Conservation (phyloP, 2,888 invertebrate genomes). For the Ormyrus thymus region DNA sequence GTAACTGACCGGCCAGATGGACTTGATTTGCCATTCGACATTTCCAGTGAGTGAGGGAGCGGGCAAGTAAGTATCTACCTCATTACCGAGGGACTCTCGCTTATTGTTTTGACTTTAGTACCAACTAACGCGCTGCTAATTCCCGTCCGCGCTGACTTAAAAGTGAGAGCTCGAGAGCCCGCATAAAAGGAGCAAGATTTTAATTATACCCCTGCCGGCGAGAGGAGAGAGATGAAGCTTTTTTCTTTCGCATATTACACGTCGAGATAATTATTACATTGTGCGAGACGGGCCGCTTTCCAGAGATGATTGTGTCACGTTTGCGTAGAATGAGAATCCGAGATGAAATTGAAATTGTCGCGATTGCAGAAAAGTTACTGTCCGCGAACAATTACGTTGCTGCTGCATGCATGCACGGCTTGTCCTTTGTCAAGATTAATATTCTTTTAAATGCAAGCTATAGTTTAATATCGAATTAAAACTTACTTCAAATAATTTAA, state of each 20-base stretch:
- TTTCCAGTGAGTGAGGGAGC: conserved; percentile 22
- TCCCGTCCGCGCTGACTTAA: neutral
- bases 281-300: conserved; percentile 7
- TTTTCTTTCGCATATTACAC: no score
- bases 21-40: conserved; percentile 54
- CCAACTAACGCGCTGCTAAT: conserved; percentile 45
- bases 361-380: conserved; percentile 36
- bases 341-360: conserved; percentile 45
- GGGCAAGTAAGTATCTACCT: conserved; percentile 48
- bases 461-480: neutral
- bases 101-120: conserved; percentile 51
- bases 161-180: neutral
- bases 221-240: no score
- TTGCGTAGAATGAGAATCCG: conserved; percentile 27
- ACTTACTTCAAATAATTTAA: no score
- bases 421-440: neutral
- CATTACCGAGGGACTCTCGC: conserved; percentile 47
- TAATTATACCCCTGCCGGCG: conserved; percentile 4
- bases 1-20: conserved; percentile 46
- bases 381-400: conserved; percentile 30
- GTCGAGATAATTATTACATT: conserved; percentile 24
- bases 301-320: conserved; percentile 41
- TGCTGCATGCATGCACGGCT: neutral
- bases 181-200: conserved; percentile 36
- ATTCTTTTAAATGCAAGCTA: neutral